Conservation (phyloP, 1,140 invertebrate species). For the Cataglyphis hispanica region DNA sequence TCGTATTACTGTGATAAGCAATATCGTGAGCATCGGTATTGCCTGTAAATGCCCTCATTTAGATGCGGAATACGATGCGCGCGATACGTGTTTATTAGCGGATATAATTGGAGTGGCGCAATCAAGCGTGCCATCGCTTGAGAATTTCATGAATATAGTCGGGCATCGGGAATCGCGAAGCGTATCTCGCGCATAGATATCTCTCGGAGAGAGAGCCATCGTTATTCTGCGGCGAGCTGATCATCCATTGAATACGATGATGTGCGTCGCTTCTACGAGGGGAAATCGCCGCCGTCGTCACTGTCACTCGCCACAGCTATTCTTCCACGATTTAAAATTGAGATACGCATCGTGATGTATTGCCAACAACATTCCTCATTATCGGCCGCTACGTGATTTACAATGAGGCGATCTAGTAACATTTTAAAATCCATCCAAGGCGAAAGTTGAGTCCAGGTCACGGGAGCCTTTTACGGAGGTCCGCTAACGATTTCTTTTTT, state of each 20-base stretch:
- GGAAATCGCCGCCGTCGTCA: slow-evolving; percentile 11
- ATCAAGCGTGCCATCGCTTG: neutral
- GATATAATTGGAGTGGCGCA: slow-evolving; percentile 27
- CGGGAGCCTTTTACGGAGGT: neutral
- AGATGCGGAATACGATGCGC: slow-evolving; percentile 17
- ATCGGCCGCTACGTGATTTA: slow-evolving; percentile 5
- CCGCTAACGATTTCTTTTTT: neutral
- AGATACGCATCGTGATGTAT: neutral
- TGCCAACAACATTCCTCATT: neutral
- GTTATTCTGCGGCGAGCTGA: neutral
- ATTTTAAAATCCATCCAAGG: slow-evolving; percentile 27
- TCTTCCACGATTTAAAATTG: slow-evolving; percentile 35
- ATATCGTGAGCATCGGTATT: neutral
- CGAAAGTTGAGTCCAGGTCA: neutral
- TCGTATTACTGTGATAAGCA: neutral
- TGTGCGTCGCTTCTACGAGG: neutral
- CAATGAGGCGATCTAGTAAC: slow-evolving; percentile 7
- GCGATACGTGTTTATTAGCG: slow-evolving; percentile 20
- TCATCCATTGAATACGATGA: slow-evolving; percentile 14
- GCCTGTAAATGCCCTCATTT: slow-evolving; percentile 9
- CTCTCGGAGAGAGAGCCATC: slow-evolving; percentile 7
- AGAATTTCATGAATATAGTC: slow-evolving; percentile 25
- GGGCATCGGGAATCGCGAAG: neutral
- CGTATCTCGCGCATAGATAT: neutral
- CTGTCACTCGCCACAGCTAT: slow-evolving; percentile 17